These are phyloP conservation scores for Atrina japonica DNA, from an alignment of 2,888 invertebrate genomes.

Conservation along the genomic window DNA sequence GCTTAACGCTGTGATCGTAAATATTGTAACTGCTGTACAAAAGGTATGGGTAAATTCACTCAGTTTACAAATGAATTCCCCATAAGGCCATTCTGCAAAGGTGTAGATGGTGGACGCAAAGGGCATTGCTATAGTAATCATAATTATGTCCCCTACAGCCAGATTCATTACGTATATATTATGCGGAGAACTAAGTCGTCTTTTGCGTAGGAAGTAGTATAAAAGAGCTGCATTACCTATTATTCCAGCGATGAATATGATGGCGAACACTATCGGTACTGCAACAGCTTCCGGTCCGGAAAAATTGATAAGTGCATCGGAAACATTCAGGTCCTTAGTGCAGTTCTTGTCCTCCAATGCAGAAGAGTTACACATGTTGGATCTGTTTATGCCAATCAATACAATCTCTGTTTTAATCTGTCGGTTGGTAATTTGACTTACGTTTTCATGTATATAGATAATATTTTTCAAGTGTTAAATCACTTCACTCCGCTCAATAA, in stretches of 20 bases:
- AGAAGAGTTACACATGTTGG: no score
- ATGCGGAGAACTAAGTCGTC: constrained; percentile 48
- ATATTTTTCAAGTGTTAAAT: no score
- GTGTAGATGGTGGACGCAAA: constrained; percentile 58
- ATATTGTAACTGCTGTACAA: constrained; percentile 51
- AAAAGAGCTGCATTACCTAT: constrained; percentile 54
- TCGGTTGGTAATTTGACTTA: no score
- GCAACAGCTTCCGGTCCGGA: constrained; percentile 46
- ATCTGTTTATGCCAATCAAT: no score
- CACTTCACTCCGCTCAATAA: no score
- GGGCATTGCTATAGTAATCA: constrained; percentile 53
- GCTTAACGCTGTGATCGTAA: constrained; percentile 54
- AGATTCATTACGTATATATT: constrained; percentile 56
- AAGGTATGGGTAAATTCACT: constrained; percentile 54
- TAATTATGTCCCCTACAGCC: constrained; percentile 56
- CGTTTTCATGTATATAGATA: no score
- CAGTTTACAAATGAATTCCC: constrained; percentile 53
- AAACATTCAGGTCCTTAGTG: no score
- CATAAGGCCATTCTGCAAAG: constrained; percentile 57
- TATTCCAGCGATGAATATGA: constrained; percentile 53
- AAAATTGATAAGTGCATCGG: no score
- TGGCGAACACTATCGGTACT: constrained; percentile 51
- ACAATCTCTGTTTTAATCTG: no score
- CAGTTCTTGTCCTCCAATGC: no score
- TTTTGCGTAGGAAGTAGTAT: constrained; percentile 42